Conservation (phyloP, 1,140 invertebrate genomes). For the Achatina immaculata region DNA sequence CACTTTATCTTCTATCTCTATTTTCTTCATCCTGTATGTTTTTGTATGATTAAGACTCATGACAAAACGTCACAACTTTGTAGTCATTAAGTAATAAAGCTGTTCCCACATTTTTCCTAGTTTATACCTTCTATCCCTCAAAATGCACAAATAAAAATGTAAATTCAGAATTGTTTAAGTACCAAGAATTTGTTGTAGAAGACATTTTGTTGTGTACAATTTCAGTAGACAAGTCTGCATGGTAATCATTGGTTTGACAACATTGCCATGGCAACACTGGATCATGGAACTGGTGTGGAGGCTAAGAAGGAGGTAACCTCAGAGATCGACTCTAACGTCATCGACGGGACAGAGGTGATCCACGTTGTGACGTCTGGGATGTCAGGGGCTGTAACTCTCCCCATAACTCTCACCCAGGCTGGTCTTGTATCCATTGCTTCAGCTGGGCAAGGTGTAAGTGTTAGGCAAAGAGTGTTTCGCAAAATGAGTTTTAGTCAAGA, state of each 20-base stretch:
- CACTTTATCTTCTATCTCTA: no score
- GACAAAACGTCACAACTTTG: no score
- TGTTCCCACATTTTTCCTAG: no score
- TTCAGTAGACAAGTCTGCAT: background rate
- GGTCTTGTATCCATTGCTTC: conserved; percentile 32
- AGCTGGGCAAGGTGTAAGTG: conserved; percentile 32
- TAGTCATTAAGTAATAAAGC: no score
- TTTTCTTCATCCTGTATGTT: no score
- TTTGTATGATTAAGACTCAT: no score
- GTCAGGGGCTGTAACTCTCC: conserved; percentile 41
- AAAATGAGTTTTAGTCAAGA: no score
- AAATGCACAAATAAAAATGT: no score
- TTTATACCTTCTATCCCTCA: no score
- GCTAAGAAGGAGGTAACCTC: conserved; percentile 27
- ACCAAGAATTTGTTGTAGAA: no score
- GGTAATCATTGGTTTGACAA: background rate
- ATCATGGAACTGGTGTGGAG: conserved; percentile 30
- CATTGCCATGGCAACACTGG: conserved; percentile 16
- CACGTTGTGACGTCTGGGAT: conserved; percentile 41
- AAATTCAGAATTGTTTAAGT: no score
- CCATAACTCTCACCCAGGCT: conserved; percentile 38
- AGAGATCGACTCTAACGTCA: conserved; percentile 33
- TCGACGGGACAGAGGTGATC: conserved; percentile 43
- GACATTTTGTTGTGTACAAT: background rate
- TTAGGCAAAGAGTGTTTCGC: no score